Percentiles rank a stretch among this genome's conserved stretches.
Conservation (phyloP, 2,113 vertebrate genomes). For the Petrocephalus zakoni region DNA sequence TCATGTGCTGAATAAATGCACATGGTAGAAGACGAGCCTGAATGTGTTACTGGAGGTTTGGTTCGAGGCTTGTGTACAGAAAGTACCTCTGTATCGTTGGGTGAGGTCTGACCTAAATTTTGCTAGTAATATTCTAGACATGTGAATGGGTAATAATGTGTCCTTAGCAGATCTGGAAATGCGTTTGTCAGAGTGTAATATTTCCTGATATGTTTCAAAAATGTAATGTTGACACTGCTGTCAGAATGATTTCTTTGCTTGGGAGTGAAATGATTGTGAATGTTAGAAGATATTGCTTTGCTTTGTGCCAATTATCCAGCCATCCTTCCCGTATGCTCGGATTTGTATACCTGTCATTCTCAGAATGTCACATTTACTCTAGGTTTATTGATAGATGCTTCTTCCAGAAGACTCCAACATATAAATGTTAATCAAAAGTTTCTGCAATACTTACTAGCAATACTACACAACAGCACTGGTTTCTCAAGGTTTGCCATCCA, state of each 20-base stretch:
- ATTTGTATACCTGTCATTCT: slow-evolving; percentile 3
- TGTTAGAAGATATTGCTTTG: background rate
- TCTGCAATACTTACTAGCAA: background rate
- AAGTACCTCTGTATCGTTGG: background rate
- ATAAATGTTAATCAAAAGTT: background rate
- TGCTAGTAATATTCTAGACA: background rate
- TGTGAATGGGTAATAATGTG: background rate
- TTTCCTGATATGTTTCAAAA: background rate
- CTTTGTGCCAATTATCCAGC: background rate
- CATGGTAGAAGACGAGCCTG: background rate
- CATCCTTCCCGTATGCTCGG: background rate
- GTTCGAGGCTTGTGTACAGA: background rate
- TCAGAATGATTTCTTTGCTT: background rate
- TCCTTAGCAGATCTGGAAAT: background rate
- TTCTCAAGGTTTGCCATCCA: background rate
- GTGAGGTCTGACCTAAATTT: slow-evolving; percentile 9
- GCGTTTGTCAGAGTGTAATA: background rate
- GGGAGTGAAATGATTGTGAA: background rate
- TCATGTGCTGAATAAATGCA: background rate
- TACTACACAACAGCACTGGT: background rate
- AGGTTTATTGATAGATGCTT: background rate
- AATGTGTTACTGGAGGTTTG: background rate
- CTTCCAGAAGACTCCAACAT: background rate
- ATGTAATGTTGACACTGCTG: background rate
- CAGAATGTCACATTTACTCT: background rate